A percentile compares a stretch with the other conserved stretches of the same genome.
Evolutionary conservation across 2,113 vertebrate genomes (phyloP).

Genomic region (Chloroceryle aenea): DNA sequence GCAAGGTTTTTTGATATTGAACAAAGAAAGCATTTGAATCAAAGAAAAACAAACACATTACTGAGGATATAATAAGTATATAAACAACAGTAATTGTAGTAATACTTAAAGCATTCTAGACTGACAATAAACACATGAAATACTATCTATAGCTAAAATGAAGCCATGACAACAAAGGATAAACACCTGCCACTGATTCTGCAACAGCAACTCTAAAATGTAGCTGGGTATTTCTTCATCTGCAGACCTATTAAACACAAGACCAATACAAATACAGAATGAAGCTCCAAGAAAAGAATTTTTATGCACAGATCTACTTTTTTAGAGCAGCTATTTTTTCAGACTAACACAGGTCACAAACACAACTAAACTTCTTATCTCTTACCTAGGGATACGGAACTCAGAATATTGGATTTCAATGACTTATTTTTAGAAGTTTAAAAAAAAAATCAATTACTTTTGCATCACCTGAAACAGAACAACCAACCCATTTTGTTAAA

Average conservation of each 20-base stretch:
- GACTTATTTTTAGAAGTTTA: background rate
- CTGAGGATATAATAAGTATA: background rate
- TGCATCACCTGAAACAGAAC: background rate
- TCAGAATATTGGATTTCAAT: background rate
- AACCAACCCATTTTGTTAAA: background rate
- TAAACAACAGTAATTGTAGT: background rate
- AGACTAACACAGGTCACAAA: background rate
- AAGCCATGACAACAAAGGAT: background rate
- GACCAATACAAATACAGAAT: background rate
- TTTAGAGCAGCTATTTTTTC: background rate
- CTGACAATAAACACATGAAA: rapidly evolving
- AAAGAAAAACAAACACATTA: background rate
- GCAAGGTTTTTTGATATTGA: rapidly evolving
- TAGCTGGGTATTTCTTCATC: background rate
- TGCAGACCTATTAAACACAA: background rate
- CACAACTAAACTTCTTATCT: background rate
- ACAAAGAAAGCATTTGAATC: background rate
- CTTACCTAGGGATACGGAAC: background rate
- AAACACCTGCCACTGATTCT: background rate
- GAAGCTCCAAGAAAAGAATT: background rate
- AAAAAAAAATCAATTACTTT: background rate
- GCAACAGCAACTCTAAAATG: background rate
- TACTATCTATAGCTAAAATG: background rate
- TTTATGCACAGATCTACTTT: background rate
- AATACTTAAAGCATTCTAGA: background rate